These are phyloP conservation scores for Phyllostomus discolor DNA, from an alignment of 2,113 vertebrate genomes.

Conservation along the genomic window DNA sequence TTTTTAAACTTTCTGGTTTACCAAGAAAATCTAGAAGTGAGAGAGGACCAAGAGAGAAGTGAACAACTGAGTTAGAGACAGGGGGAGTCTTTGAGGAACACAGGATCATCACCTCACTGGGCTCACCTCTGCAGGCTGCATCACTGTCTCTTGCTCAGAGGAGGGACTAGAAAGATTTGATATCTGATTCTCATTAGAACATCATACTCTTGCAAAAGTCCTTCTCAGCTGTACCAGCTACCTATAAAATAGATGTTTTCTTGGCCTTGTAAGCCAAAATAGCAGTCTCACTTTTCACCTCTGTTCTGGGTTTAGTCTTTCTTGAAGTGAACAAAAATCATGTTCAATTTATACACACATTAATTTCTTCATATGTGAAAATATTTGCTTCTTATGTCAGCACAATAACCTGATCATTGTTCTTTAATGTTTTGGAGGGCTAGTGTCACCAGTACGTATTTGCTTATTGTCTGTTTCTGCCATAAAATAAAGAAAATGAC, in stretches of 20 bases:
- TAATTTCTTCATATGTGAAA: neutral
- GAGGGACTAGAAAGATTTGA: neutral
- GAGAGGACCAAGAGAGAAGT: neutral
- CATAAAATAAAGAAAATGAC: neutral
- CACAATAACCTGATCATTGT: neutral
- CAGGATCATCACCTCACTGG: neutral
- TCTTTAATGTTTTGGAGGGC: neutral
- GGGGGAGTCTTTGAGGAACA: neutral
- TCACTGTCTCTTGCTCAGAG: neutral
- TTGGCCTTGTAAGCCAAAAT: neutral
- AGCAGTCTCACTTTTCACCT: neutral
- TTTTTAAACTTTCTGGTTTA: neutral
- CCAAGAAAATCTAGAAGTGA: neutral
- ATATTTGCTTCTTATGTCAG: neutral
- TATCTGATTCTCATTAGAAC: neutral
- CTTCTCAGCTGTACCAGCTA: neutral
- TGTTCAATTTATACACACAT: neutral
- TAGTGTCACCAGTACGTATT: neutral
- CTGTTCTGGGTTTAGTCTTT: neutral
- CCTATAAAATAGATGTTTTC: neutral
- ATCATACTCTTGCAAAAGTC: neutral
- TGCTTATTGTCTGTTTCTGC: neutral
- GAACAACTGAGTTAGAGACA: neutral
- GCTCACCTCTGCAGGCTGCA: accelerated
- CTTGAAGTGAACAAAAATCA: neutral